These are phyloP conservation scores for Eremophila alpestris DNA, from an alignment of 2,797 vertebrate genomes.

Conservation along the genomic window DNA sequence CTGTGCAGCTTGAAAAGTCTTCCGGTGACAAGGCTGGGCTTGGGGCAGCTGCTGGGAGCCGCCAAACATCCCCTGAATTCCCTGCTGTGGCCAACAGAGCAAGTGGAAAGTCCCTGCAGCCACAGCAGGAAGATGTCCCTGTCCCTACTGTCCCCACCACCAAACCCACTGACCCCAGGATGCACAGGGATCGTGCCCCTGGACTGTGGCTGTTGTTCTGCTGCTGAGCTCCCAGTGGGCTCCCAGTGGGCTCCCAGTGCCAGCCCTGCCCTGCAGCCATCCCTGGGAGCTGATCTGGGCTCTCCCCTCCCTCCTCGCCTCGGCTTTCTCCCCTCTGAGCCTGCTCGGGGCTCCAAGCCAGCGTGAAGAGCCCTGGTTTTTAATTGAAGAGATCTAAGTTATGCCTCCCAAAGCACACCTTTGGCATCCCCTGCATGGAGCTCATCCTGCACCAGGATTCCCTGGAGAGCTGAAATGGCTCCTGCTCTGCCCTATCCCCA, in stretches of 20 bases:
- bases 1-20: not conserved
- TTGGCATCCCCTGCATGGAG: rapidly evolving
- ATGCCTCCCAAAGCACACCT: not conserved
- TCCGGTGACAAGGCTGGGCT: not conserved
- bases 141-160: too few species aligned
- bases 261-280: not conserved
- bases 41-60: not conserved
- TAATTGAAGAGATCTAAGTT: not conserved
- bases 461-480: not conserved
- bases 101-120: not conserved
- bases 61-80: not conserved
- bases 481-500: not conserved
- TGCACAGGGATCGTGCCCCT: rapidly evolving
- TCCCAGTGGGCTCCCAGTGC: not conserved
- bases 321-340: not conserved
- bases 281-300: too few species aligned
- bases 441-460: not conserved
- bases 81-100: not conserved
- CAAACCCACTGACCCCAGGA: rapidly evolving
- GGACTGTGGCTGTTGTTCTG: not conserved
- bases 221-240: not conserved
- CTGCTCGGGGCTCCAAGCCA: not conserved
- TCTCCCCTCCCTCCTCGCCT: not conserved
- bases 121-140: not conserved
- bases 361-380: not conserved